Conservation (phyloP, 2,113 vertebrate species). For the sheep (Ovis aries) region ARS-UI_Ramb_v3.0 NC_056057.1:35128501-35129000, state of each 20-base stretch:
- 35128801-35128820: conserved; percentile 45
- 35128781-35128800: conserved; percentile 53
- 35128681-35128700: conserved; percentile 69
- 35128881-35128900: not conserved
- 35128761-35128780: conserved; percentile 46
- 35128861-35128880: not conserved
- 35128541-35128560: conserved; percentile 26
- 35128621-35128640: conserved; percentile 1
- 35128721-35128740: conserved; percentile 60
- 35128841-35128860: not conserved
- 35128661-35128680: conserved; percentile 39
- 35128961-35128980: not conserved
- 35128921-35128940: not conserved
- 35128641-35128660: conserved; percentile 68
- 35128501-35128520: conserved; percentile 15
- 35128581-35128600: conserved; percentile 34
- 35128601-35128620: conserved; percentile 26
- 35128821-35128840: not conserved
- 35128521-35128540: conserved; percentile 19
- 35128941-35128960: not conserved
- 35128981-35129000: not conserved
- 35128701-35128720: conserved; percentile 65
- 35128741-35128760: conserved; percentile 55
- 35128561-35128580: conserved; percentile 45
- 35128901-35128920: not conserved